Base-by-base conservation (phyloP, 1,140 invertebrate species). In the Camponotus pennsylvanicus region DNA sequence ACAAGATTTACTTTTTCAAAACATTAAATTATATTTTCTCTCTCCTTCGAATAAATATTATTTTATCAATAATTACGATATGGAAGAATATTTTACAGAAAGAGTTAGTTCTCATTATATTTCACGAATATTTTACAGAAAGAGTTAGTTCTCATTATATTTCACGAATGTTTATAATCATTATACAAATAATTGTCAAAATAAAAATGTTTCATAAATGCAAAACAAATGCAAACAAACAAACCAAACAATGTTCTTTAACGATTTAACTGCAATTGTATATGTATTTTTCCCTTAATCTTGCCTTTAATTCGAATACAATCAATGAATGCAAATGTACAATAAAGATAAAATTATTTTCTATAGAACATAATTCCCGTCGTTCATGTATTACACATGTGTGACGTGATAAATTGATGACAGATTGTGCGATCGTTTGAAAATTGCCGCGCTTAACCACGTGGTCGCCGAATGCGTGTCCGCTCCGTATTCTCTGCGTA, bases 361-460 rank as follows among this genome's bases (percentile, higher is more conserved):
- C 42, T 13, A 13, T 11, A 45, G 42, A 11, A 45, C 9, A 45
- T 9, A 45, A 45, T 8, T 45, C 8, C 11, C 11, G 1, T 45
- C 42, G 42, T 40, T 45, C 42, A 45, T 45, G 42, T 45, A 45
- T 45, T 11, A 45, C 42, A 9, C 11, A 13, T 8, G 9, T 8
- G 49, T 52, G 49, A 52, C 15, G 49, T 15, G 37, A 40, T 6
- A 40, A 6, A 40, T 40, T 6, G 2, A 9, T n/a, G n/a, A 42
- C n/a, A 18, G 37, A 21, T 32, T 2, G 4, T 32, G 5, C 13
- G 42, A 32, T 11, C n/a, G n/a, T 80, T 80, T 21, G 21, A 80
- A 80, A 61, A 42, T 80, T 67, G 79, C 64, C 63, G 77, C 67
- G 69, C 32, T 37, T 4, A 4, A 7, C 5, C 69, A 83, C 79